phyloP scores from a whole-genome alignment of 2,888 invertebrate genomes.

The Automeris io region DNA sequence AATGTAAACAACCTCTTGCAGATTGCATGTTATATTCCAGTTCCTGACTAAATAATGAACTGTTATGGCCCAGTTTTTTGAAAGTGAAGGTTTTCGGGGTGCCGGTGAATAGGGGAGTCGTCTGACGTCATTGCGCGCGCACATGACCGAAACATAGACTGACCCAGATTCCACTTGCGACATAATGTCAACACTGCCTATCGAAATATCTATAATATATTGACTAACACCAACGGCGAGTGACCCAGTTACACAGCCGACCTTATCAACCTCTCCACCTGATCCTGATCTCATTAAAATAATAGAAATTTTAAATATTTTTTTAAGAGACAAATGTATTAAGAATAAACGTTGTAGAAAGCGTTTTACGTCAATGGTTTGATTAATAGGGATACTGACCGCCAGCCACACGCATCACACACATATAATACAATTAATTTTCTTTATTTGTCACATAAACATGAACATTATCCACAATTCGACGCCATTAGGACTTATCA shows the following conservation, averaged over 20 bases:
- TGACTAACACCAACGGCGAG: constrained; percentile 40
- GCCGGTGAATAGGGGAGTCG: constrained; percentile 29
- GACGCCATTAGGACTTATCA: constrained; percentile 46
- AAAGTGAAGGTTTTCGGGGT: constrained; percentile 55
- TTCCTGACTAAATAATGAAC: neutral
- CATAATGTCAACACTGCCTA: constrained; percentile 64
- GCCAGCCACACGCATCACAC: constrained; percentile 36
- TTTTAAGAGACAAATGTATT: neutral
- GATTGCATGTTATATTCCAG: too few relatives aligned
- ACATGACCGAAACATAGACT: constrained; percentile 39
- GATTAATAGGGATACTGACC: constrained; percentile 4
- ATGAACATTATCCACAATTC: constrained; percentile 22
- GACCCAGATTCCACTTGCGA: constrained; percentile 64
- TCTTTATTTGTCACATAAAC: constrained; percentile 42
- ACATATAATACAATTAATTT: constrained; percentile 25
- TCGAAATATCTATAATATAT: constrained; percentile 32
- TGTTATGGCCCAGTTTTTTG: constrained; percentile 12
- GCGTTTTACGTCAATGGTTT: neutral
- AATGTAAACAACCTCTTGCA: too few relatives aligned
- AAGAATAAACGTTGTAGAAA: neutral
- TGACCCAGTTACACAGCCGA: constrained; percentile 31
- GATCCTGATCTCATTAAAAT: neutral
- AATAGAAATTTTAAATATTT: neutral
- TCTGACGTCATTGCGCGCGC: constrained; percentile 70
- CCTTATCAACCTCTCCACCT: neutral